Conservation (phyloP, 2,797 vertebrate genomes). For the Eleutherodactylus coqui region DNA sequence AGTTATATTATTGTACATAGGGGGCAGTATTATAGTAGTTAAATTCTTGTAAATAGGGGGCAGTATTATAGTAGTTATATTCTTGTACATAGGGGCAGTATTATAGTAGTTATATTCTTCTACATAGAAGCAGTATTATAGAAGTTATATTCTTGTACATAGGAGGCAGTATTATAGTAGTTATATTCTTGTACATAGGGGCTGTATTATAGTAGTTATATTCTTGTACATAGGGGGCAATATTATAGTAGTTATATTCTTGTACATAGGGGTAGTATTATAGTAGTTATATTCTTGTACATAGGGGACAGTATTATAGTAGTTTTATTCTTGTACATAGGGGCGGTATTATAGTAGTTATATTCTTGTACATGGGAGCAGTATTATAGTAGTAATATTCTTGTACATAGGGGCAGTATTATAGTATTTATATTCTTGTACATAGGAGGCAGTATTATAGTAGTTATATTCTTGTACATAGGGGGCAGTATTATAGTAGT, state of each 20-base stretch:
- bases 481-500: background rate
- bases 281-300: constrained; percentile 12
- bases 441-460: background rate
- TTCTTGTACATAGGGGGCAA: background rate
- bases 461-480: background rate
- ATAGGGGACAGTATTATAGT: background rate
- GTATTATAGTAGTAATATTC: too few species aligned
- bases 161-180: background rate
- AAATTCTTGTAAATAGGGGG: background rate
- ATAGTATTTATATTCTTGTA: background rate
- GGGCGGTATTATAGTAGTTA: too few species aligned
- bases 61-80: constrained; percentile 21
- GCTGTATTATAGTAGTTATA: constrained; percentile 3
- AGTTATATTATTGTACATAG: constrained; percentile 14
- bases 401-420: too few species aligned
- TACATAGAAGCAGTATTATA: background rate
- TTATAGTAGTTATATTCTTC: constrained; percentile 12
- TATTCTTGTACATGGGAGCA: too few species aligned
- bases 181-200: too few species aligned
- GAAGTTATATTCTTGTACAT: background rate
- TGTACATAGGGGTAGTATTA: background rate
- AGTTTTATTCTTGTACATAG: too few species aligned
- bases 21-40: constrained; percentile 1
- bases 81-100: background rate
- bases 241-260: constrained; percentile 13